A percentile compares a stretch with the other conserved stretches of the same genome.
Conservation (phyloP, 1,140 invertebrate genomes). For the Heliconius eleuchia region DNA sequence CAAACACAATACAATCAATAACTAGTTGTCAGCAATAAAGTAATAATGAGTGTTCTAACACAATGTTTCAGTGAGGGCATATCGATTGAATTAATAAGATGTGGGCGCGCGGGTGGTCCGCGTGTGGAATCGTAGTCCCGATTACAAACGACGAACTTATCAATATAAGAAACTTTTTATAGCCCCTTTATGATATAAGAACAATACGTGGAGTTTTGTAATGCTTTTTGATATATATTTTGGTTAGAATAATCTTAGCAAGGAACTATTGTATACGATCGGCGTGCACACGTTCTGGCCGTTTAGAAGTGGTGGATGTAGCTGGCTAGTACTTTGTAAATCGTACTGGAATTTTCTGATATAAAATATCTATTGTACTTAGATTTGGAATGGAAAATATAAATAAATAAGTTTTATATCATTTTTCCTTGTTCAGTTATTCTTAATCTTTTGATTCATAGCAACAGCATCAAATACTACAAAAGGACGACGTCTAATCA, state of each 20-base stretch:
- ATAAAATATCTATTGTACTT: neutral
- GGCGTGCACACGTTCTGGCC: constrained; percentile 8
- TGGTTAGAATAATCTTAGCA: constrained; percentile 38
- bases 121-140: constrained; percentile 56
- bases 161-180: constrained; percentile 61
- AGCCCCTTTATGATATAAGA: constrained; percentile 58
- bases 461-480: neutral
- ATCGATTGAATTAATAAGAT: constrained; percentile 79
- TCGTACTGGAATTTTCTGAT: neutral
- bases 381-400: neutral
- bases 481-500: neutral
- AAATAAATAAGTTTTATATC: neutral
- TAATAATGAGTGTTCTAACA: constrained; percentile 58
- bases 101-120: constrained; percentile 75
- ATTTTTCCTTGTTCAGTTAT: neutral
- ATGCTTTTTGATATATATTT: constrained; percentile 44
- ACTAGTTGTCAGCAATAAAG: constrained; percentile 53
- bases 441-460: neutral
- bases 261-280: constrained; percentile 2
- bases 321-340: neutral
- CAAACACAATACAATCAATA: neutral
- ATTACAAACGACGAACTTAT: constrained; percentile 67
- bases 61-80: constrained; percentile 72
- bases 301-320: neutral
- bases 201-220: constrained; percentile 63